Evolutionary conservation across 2,113 vertebrate species (phyloP), one percentile per base, ranked within the genome.

Genomic region (Heliornis fulica): DNA sequence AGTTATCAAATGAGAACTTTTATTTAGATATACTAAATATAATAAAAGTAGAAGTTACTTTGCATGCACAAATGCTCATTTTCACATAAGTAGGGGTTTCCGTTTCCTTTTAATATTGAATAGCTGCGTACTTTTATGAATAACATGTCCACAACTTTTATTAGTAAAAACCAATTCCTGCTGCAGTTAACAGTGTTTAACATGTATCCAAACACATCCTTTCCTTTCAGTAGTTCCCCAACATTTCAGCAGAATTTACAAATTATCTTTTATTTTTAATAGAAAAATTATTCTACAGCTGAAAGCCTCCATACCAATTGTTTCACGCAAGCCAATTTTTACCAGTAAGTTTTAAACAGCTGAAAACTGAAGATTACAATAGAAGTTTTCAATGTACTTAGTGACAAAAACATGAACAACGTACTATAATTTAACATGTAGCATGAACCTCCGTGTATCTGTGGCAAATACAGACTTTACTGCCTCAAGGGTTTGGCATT

Each of bases 401-500:
- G 93, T 10, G 34, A 94, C 61, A 96, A 89, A 90, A 89, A 82
- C 54, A 91, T 13, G 66, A 92, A 68, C 43, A 87, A 79, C 69
- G 21, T 85, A 95, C 75, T 94, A 80, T 93, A 97, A 97, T 96
- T 97, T 96, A 97, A 96, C 94, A 96, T 89, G 94, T 66, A 90
- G 94, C 96, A 91, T 80, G 94, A 98, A 95, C 88, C 80, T 97
- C 82, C 75, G 26, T 61, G 53, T 85, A 93, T 97, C 96, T 95
- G 85, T 90, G 85, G 96, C 97, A 98, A 98, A 98, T 61, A 90
- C 93, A 98, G 97, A 69, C 95, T 92, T 84, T 80, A n/a, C 92
- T 50, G 95, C 97, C 97, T 97, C 96, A 91, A 98, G 97, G 97
- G 89, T 95, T 96, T 98, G 97, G 97, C 97, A 96, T 98, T 98